phyloP scores from a whole-genome alignment of 1,140 invertebrate species.

The Drosophila jambulina region DNA sequence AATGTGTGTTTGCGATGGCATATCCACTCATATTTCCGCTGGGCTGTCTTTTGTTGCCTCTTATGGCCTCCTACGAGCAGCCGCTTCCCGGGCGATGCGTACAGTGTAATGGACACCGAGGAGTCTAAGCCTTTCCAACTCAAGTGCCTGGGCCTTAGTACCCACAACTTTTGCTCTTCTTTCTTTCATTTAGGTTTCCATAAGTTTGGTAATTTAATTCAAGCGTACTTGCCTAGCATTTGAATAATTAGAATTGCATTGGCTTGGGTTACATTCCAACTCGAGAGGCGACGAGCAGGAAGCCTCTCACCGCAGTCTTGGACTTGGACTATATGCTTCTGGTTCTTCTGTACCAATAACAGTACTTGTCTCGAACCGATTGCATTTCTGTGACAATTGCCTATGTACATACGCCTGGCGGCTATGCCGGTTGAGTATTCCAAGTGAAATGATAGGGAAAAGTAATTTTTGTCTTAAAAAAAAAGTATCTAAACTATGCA shows the following conservation, averaged over 20 bases:
- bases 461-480: conserved; percentile 22
- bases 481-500: not conserved
- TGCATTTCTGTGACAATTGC: conserved; percentile 27
- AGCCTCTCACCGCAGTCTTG: conserved; percentile 74
- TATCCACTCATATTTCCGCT: conserved; percentile 73
- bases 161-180: conserved; percentile 62
- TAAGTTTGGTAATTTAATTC: conserved; percentile 78
- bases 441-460: conserved; percentile 30
- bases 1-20: conserved; percentile 42
- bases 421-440: not conserved
- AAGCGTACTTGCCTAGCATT: conserved; percentile 67
- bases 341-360: conserved; percentile 51
- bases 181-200: conserved; percentile 58
- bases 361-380: conserved; percentile 46
- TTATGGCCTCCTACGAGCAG: conserved; percentile 23
- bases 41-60: conserved; percentile 44
- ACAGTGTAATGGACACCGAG: conserved; percentile 50
- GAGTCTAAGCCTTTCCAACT: conserved; percentile 54
- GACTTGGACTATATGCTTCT: conserved; percentile 28
- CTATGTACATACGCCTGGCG: too few relatives aligned
- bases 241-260: conserved; percentile 83
- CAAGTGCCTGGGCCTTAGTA: conserved; percentile 32
- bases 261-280: conserved; percentile 63
- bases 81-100: conserved; percentile 29
- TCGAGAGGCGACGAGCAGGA: conserved; percentile 53